Base-by-base conservation (phyloP, 2,797 vertebrate species). In the Lerista edwardsae region DNA sequence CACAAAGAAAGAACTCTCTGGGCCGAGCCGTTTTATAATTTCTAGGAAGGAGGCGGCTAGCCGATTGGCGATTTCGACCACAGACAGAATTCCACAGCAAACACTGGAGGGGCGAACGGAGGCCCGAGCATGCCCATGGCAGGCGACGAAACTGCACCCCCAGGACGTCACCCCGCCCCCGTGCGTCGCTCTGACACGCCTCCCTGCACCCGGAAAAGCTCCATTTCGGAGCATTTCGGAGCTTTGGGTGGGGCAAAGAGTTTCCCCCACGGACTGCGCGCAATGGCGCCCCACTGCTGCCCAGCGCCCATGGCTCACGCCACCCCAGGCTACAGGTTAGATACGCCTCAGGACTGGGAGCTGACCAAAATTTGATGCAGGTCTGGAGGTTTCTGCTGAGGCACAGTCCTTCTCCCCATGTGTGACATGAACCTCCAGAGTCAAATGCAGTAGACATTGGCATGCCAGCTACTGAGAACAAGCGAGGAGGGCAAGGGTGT, bases 1-100 rank as follows among this genome's bases (percentile, higher is more conserved):
- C 85, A 90, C 83, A 6, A 89, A 90, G 61, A 4, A 72, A 67
- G 61, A 61, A 3, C 15, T 34, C 41, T 76, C 44, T 81, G 55
- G 79, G 36, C 73, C 47, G 74, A 84, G 31, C 47, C 47, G 77
- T 65, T 74, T 79, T 84, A 79, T 31, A 25, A 23, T 72, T 71
- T 41, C 68, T 71, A 41, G 2, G 21, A 41, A 62, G 59, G 41
- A 55, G 36, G 65, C 34, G 71, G 79, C 84, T 74, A 64, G 34
- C 31, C 64, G 2, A 62, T 77, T 86, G 34, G 27, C 64, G 2
- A 62, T 77, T 86, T 86, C 51, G 29, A 77, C 59, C 67, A 75
- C 47, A 51, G 65, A 76, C 12, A 68, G 67, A 72, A 82, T 76
- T 76, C 41, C 36, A 51, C 65, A 41, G 65, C 79, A 77, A 36